Evolutionary conservation across 2,797 vertebrate genomes (phyloP), one percentile per base, ranked within the genome.

Genomic region (Leucoraja ocellata): DNA sequence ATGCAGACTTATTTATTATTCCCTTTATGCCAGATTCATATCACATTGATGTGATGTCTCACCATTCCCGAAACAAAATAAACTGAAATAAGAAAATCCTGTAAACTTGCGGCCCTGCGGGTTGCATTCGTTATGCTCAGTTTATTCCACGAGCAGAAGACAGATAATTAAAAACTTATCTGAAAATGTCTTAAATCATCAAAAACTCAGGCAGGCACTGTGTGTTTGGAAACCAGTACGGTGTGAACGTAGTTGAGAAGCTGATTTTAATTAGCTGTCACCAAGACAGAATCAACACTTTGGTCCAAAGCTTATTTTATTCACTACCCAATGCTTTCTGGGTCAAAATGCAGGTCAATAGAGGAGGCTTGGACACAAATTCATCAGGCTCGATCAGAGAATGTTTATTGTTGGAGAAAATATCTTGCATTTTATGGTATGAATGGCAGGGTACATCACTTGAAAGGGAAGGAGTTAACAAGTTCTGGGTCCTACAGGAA

Each of bases 241-340:
- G 13, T 88, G 61, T 68, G 14, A 65, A 36, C 36, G 32, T 68
- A 36, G n/a, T 63, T 32, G 63, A 88, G 16, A 68, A 88, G 63
- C 61, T 88, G 61, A 3, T n/a, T 88, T 88, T 88, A 86, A 86
- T 86, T 86, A 65, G 83, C 83, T 86, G 58, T 86, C 83, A 65
- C 28, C 14, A 16, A 86, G 83, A 68, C 13, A 86, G 58, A 86
- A 86, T 65, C 25, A 65, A 16, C 83, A 86, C 61, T 63, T 86
- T 86, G 83, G 28, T 86, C 28, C 58, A 63, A 63, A 63, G 58
- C 83, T 65, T 32, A 32, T 28, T 86, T 63, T n/a, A 18, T 32
- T 86, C 83, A 32, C 83, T 63, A 25, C 63, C 28, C 61, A 63
- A 28, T n/a, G 28, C 58, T 63, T 86, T 65, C 25, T 65, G 61